Evolutionary conservation across 2,888 invertebrate genomes (phyloP).

Genomic region (Zygothrica quintamaculata): DNA sequence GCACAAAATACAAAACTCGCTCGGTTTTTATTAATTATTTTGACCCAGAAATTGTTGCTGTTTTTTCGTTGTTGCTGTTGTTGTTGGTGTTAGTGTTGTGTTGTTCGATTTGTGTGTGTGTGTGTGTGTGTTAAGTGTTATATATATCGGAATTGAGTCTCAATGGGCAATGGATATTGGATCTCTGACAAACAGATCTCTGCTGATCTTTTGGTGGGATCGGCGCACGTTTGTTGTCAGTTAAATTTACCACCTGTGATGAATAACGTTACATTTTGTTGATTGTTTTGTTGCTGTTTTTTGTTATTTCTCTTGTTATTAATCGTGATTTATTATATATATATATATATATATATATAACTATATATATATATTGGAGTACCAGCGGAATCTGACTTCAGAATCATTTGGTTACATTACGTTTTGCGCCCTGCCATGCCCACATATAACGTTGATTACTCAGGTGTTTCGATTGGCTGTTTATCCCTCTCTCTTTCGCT

Average conservation of each 20-base stretch:
- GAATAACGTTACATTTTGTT: slow-evolving; percentile 79
- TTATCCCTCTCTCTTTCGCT: background rate
- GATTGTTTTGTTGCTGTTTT: slow-evolving; percentile 59
- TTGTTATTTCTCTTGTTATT: slow-evolving; percentile 32
- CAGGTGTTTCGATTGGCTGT: slow-evolving; percentile 62
- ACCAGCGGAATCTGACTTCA: slow-evolving; percentile 59
- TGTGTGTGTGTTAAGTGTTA: slow-evolving; percentile 62
- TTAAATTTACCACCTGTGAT: slow-evolving; percentile 81
- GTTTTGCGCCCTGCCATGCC: slow-evolving; percentile 63
- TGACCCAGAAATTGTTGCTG: slow-evolving; percentile 76
- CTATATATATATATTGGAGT: slow-evolving; percentile 54
- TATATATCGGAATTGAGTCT: slow-evolving; percentile 30
- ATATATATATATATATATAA: too few species aligned
- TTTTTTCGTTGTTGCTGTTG: too few species aligned
- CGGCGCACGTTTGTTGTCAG: slow-evolving; percentile 80
- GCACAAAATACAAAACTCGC: slow-evolving; percentile 55
- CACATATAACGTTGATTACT: slow-evolving; percentile 74
- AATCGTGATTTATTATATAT: slow-evolving; percentile 71
- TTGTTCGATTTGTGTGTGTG: slow-evolving; percentile 55
- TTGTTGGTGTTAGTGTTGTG: too few species aligned
- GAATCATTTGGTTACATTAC: slow-evolving; percentile 45
- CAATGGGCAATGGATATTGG: slow-evolving; percentile 7
- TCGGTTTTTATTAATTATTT: slow-evolving; percentile 74
- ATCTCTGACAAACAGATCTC: slow-evolving; percentile 18
- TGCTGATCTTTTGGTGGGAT: slow-evolving; percentile 45